Evolutionary conservation across 2,797 vertebrate species (phyloP), one percentile per base, ranked within the genome.

Genomic region (Acanthurus leucopareius): DNA sequence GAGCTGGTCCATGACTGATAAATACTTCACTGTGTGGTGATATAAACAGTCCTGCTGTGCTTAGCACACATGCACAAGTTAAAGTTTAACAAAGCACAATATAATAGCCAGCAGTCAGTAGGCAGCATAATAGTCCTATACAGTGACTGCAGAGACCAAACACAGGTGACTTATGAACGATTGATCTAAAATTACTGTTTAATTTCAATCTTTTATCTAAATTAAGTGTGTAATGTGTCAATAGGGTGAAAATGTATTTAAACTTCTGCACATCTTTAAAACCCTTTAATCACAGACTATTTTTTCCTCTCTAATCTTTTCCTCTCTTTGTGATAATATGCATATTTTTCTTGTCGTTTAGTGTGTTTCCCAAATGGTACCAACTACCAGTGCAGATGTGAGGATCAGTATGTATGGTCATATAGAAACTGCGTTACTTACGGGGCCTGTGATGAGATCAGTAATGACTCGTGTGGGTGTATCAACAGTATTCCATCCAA

Each of bases 361-460:
- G 97, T 95, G 28, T 98, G 97, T 71, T 88, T 52, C 51, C 70
- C 75, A 61, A 78, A 75, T 47, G 89, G 66, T 6, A 86, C 83
- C 0, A 69, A 57, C 53, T 85, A 87, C 78, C 90, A 92, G 77
- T 98, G 97, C 74, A 89, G 67, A 64, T 98, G 97, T 77, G 95
- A 96, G 83, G 64, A 87, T n/a, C 92, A 92, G n/a, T 96, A 94
- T 6, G 71, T 38, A 48, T 97, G 96, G 96, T 92, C 95, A 0
- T 72, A 53, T 19, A 57, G 20, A 0, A 77, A 48, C 45, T 97
- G 96, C 35, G 6, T 25, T 2, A 67, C 58, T 5, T 91, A 92
- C 8, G 77, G 84, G 15, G 35, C 79, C 16, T 95, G 93, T 80
- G 76, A 87, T 42, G 77, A 72, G n/a, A 49, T 82, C 15, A 16